These are phyloP conservation scores for Uropetala carovei DNA, from an alignment of 2,888 invertebrate genomes.

Conservation along the genomic window DNA sequence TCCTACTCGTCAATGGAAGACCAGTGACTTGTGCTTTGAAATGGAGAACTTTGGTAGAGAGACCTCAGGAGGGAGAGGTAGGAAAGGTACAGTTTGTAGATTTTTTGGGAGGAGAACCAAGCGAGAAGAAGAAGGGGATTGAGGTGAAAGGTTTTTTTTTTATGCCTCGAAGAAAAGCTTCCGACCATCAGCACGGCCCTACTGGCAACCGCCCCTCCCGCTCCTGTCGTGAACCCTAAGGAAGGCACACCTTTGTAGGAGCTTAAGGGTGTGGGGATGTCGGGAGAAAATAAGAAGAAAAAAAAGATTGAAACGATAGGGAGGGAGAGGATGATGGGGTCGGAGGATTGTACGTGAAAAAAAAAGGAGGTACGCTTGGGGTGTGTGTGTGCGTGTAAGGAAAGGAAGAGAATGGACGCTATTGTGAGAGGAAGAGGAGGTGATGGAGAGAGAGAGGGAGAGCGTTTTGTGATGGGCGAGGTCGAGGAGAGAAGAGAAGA, in stretches of 20 bases:
- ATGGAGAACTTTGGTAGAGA: background rate
- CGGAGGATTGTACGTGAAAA: background rate
- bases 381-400: background rate
- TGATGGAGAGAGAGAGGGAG: background rate
- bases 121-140: background rate
- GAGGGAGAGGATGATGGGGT: background rate
- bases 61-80: background rate
- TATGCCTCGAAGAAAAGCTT: slow-evolving; percentile 29
- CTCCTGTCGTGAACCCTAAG: background rate
- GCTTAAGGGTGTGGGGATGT: slow-evolving; percentile 9
- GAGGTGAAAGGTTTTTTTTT: background rate
- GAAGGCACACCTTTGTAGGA: slow-evolving; percentile 17
- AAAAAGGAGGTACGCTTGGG: background rate
- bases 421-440: background rate
- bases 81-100: background rate
- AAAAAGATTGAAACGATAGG: no score
- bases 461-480: background rate
- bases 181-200: background rate
- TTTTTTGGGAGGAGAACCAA: background rate
- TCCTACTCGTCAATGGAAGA: background rate
- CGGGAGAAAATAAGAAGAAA: background rate
- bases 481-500: no score
- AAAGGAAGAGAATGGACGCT: background rate
- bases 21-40: slow-evolving; percentile 34
- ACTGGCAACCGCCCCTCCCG: background rate